Evolutionary conservation across 2,797 vertebrate genomes (phyloP), one percentile per base, ranked within the genome.

Genomic region (Sparus aurata): DNA sequence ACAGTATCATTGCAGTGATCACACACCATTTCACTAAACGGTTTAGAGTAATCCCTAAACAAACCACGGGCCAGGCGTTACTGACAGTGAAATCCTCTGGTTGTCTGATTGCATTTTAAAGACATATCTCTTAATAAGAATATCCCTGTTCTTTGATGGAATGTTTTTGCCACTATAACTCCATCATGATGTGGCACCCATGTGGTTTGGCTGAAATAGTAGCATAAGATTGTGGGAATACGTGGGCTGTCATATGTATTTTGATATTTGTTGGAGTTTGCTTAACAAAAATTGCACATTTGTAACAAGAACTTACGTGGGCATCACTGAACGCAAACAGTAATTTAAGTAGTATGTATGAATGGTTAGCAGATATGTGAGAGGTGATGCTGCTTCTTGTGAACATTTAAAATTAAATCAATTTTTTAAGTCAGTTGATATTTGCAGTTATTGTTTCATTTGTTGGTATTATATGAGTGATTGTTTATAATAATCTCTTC

Each of bases 21-120:
- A 77, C 82, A 86, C 68, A 77, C 59, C 75, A 81, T 85, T 86
- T 88, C 75, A 87, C 79, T 61, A 80, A 85, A 87, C 3, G 53
- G 59, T 89, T 80, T 62, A 77, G 69, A 70, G 34, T 86, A 85
- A 90, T 86, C 86, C 85, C 69, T 72, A 60, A 86, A 84, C 74
- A 85, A 85, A 91, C 73, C 53, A 53, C 64, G 69, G 60, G 52
- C 65, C 59, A 61, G 34, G 78, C 70, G 63, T 85, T 75, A 47
- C 52, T 53, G 43, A 27, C 80, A 80, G 41, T 68, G 69, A 75
- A 79, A 84, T 69, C 57, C n/a, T 81, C 72, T 72, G 68, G 57
- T 57, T 54, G 63, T 50, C 66, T 65, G 58, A 69, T 66, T 75
- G 62, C 45, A 58, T 67, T 22, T 57, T 43, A 65, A 74, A 80